Base-by-base conservation (phyloP, 2,113 vertebrate species). In the Centropus unirufus region DNA sequence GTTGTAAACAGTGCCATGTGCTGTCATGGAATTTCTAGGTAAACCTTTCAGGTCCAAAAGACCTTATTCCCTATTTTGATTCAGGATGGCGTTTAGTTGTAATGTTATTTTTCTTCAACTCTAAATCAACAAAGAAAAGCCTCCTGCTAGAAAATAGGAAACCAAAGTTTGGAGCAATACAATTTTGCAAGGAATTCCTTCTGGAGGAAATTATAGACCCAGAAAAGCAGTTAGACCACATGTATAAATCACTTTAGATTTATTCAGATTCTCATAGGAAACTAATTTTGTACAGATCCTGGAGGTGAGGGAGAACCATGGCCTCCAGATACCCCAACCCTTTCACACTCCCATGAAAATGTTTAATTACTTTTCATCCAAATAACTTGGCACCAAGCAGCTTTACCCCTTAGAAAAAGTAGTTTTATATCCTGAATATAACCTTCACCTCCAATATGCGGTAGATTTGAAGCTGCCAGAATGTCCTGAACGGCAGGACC, bases 101-200 rank as follows among this genome's bases (percentile, higher is more conserved):
- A 64, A 68, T 39, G 11, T 11, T 30, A 17, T 79, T 91, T 69
- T 84, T 36, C 30, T 49, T 29, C 70, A 72, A 23, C 51, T 85
- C 49, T 84, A 94, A 91, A 96, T 87, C 75, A 96, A 62, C 12
- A 74, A 64, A 74, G 47, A 93, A 96, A 92, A 87, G 14, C 10
- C 20, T 96, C 67, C 59, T 93, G 75, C 54, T 87, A 93, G 54
- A 96, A 93, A 73, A 70, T 30, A 83, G 15, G 51, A 95, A 95
- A 64, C 32, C 30, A 90, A 94, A 29, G 57, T 85, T 96, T 96
- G 75, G 94, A 97, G 95, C 30, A 62, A 91, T 92, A 55, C 13
- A 47, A 1, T 68, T 93, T 92, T 96, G 80, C 81, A 86, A 49
- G 13, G 36, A 67, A 72, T 89, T 92, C 63, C 67, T 57, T 95